Conservation (phyloP, 2,113 vertebrate genomes). For the Bubalus kerabau region DNA sequence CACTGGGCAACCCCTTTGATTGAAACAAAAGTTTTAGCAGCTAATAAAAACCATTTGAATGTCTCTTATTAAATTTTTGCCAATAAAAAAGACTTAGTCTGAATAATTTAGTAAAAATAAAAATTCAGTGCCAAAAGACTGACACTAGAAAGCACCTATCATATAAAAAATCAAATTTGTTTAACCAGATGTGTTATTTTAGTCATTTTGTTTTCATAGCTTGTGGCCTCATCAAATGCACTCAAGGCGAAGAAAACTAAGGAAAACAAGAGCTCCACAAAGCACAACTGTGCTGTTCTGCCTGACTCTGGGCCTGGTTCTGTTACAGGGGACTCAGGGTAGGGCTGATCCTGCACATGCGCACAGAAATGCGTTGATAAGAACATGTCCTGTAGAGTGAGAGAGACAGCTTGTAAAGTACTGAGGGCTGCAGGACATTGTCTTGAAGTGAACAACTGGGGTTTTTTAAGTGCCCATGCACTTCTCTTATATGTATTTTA, state of each 20-base stretch:
- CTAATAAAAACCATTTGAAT: not conserved
- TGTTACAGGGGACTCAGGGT: not conserved
- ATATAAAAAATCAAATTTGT: not conserved
- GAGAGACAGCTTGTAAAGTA: not conserved
- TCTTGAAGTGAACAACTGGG: not conserved
- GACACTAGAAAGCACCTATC: not conserved
- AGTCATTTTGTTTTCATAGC: not conserved
- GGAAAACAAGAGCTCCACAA: not conserved
- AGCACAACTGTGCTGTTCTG: accelerated
- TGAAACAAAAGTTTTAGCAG: not conserved
- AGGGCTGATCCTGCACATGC: accelerated
- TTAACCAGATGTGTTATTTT: not conserved
- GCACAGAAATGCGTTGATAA: not conserved
- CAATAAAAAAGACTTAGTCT: not conserved
- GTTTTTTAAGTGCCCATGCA: not conserved
- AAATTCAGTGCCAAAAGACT: not conserved
- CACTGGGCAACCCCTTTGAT: not conserved
- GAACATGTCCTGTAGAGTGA: accelerated
- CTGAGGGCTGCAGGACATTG: not conserved
- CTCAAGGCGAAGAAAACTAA: not conserved
- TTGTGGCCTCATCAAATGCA: not conserved
- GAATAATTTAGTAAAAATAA: not conserved
- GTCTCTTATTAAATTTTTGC: not conserved
- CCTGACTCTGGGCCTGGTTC: not conserved
- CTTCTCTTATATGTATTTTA: not conserved